phyloP scores from a whole-genome alignment of 2,888 invertebrate genomes.

The Calameuta filiformis region DNA sequence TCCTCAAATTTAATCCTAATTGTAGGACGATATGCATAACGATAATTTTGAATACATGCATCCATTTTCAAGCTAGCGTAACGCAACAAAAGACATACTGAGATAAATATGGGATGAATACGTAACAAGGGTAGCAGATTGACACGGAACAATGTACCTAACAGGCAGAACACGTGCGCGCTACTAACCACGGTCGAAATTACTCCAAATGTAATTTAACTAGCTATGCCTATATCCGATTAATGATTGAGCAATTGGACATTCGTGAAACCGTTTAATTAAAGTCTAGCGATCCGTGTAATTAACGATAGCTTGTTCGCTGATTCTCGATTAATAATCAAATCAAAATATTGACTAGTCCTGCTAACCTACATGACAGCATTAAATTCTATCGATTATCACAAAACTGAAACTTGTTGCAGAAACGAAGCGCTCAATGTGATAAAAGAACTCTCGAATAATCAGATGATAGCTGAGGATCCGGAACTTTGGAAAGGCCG shows the following conservation, averaged over 20 bases:
- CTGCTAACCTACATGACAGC: not conserved
- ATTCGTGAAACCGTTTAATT: not conserved
- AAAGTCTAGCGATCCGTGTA: not conserved
- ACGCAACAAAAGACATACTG: not conserved
- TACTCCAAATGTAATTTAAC: not conserved
- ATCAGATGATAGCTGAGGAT: slow-evolving; percentile 49
- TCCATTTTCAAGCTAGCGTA: not conserved
- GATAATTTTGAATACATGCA: not conserved
- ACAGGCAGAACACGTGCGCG: not conserved
- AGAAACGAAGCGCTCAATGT: slow-evolving; percentile 59
- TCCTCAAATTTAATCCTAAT: not conserved
- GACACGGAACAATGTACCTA: not conserved
- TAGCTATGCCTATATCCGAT: not conserved
- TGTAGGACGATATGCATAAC: not conserved
- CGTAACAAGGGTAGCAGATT: not conserved
- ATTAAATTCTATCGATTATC: not conserved
- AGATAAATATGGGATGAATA: not conserved
- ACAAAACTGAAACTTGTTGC: not conserved
- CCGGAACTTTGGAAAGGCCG: slow-evolving; percentile 68
- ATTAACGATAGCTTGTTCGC: not conserved
- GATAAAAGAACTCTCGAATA: slow-evolving; percentile 54
- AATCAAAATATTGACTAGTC: not conserved
- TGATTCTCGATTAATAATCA: not conserved
- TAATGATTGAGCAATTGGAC: not conserved
- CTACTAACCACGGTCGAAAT: not conserved